Conservation (phyloP, 2,113 vertebrate genomes). For the Azemiops feae region DNA sequence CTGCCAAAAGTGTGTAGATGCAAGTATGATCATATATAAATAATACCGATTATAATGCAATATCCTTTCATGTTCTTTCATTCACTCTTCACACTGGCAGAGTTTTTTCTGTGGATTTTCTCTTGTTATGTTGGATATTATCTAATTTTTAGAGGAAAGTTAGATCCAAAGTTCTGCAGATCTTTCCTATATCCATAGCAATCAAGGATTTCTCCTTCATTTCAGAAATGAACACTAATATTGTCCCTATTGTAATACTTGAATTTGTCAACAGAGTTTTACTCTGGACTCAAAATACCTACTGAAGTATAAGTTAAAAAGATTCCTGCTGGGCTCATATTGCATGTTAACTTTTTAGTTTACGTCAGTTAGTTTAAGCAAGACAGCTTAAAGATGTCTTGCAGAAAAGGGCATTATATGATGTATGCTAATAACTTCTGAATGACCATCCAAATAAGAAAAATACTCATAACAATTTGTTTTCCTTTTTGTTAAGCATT, state of each 20-base stretch:
- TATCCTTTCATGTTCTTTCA: background rate
- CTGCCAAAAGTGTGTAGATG: background rate
- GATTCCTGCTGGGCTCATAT: background rate
- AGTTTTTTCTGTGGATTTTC: background rate
- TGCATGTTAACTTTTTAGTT: background rate
- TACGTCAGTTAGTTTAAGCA: background rate
- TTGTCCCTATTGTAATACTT: background rate
- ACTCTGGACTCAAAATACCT: background rate
- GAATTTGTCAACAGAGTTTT: background rate
- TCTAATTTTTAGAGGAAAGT: background rate
- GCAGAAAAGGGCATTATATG: background rate
- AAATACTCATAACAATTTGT: background rate
- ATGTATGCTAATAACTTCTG: background rate
- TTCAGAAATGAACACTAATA: background rate
- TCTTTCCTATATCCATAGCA: background rate
- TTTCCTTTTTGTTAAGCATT: conserved; percentile 65
- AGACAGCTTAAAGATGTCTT: background rate
- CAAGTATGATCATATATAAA: background rate
- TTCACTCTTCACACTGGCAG: background rate
- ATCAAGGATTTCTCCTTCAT: background rate
- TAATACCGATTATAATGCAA: background rate
- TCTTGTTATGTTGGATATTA: background rate
- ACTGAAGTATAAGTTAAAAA: background rate
- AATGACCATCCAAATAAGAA: background rate
- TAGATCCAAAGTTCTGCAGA: background rate